These are phyloP conservation scores for Arenaria interpres DNA, from an alignment of 2,113 vertebrate species.

Conservation along the genomic window DNA sequence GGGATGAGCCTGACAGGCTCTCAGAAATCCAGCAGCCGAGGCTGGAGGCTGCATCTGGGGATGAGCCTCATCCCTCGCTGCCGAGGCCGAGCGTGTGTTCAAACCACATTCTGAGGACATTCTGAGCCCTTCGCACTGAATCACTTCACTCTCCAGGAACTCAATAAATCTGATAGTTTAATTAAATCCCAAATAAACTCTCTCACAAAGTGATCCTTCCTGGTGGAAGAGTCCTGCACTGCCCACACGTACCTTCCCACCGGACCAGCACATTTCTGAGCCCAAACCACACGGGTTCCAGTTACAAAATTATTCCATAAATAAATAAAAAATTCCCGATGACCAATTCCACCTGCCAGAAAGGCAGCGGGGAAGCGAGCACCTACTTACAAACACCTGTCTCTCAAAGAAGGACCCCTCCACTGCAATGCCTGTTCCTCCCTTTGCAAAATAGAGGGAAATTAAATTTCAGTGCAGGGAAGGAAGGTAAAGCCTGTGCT, in stretches of 20 bases:
- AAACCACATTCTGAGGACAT: neutral
- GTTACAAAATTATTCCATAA: neutral
- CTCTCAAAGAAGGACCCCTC: neutral
- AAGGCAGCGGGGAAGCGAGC: neutral
- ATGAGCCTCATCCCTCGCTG: neutral
- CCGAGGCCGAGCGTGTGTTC: neutral
- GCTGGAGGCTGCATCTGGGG: neutral
- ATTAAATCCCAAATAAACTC: neutral
- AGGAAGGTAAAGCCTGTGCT: neutral
- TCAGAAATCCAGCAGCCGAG: neutral
- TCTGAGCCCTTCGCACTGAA: neutral
- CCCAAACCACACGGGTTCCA: rapidly evolving
- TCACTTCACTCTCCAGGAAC: neutral
- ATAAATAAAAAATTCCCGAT: neutral
- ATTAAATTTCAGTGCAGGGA: neutral
- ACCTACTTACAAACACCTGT: neutral
- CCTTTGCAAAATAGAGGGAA: neutral
- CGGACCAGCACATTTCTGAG: neutral
- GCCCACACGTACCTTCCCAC: rapidly evolving
- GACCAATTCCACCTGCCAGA: neutral
- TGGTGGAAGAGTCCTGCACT: rapidly evolving
- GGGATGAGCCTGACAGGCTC: neutral
- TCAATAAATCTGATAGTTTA: neutral
- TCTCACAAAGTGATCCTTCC: neutral
- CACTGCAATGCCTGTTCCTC: neutral